A percentile compares a stretch with the other conserved stretches of the same genome.
phyloP scores from a whole-genome alignment of 2,888 invertebrate species.

The Oxycera nigricornis region DNA sequence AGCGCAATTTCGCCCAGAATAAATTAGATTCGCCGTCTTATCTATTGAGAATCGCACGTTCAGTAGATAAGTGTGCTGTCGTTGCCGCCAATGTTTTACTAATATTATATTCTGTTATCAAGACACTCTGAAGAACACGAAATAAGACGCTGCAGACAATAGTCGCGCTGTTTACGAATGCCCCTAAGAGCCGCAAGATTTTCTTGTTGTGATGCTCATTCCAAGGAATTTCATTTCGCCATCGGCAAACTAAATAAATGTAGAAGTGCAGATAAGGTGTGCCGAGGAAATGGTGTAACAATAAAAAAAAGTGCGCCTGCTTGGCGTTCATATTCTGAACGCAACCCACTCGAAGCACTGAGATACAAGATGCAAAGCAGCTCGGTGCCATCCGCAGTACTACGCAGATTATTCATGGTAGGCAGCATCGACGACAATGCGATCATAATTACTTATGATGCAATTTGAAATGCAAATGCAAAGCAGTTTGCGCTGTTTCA shows the following conservation, averaged over 20 bases:
- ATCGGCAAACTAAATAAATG: not conserved
- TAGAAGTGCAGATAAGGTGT: constrained; percentile 30
- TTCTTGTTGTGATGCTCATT: constrained; percentile 29
- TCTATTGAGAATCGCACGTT: constrained; percentile 19
- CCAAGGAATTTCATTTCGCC: constrained; percentile 20
- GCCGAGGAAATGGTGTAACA: constrained; percentile 13
- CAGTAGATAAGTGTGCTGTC: not conserved
- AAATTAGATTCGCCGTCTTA: not conserved
- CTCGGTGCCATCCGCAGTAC: not conserved
- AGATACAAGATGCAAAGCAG: constrained; percentile 13
- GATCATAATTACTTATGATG: constrained; percentile 22
- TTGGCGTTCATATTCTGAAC: not conserved
- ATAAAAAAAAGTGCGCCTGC: not conserved
- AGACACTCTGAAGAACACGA: not conserved
- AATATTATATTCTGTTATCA: constrained; percentile 28
- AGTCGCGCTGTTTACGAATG: not conserved
- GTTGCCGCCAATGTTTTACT: constrained; percentile 21
- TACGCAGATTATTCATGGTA: not conserved
- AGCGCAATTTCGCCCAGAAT: not conserved
- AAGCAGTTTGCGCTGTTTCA: not conserved
- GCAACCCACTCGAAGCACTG: constrained; percentile 6
- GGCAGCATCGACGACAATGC: not conserved
- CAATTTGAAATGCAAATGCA: constrained; percentile 28
- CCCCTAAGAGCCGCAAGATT: not conserved
- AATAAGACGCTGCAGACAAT: constrained; percentile 1